These are phyloP conservation scores for Indicator indicator DNA, from an alignment of 2,113 vertebrate genomes.

Conservation along the genomic window DNA sequence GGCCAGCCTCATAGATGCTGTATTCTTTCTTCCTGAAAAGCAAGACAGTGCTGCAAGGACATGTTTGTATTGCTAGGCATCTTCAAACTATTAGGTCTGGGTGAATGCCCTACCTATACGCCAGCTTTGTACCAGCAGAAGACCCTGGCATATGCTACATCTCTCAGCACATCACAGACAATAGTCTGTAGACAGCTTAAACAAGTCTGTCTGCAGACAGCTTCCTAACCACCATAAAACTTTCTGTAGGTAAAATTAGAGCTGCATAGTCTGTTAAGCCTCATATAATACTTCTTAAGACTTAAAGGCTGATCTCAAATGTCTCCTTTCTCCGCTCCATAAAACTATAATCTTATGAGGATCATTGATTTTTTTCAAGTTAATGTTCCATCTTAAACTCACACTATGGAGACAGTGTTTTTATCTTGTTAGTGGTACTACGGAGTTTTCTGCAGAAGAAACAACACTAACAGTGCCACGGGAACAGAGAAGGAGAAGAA, in stretches of 20 bases:
- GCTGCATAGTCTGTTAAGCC: neutral
- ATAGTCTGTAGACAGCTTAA: neutral
- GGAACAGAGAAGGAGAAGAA: neutral
- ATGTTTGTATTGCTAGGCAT: neutral
- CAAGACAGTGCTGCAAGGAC: fast-evolving
- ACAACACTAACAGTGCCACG: neutral
- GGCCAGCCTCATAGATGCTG: neutral
- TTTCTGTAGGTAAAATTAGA: neutral
- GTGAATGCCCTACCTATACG: neutral
- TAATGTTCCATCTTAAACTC: neutral
- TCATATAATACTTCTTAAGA: neutral
- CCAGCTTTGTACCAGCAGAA: neutral
- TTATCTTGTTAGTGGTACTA: neutral
- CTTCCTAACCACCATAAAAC: neutral
- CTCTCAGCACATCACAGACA: neutral
- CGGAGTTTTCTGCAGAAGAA: neutral
- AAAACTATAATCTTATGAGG: slow-evolving; percentile 6
- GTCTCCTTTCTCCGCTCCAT: neutral
- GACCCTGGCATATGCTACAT: neutral
- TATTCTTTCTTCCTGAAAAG: neutral
- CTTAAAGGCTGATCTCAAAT: neutral
- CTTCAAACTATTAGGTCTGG: neutral
- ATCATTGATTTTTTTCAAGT: slow-evolving; percentile 25
- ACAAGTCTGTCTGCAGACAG: neutral
- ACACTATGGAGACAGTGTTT: neutral